A percentile compares a stretch with the other conserved stretches of the same genome.
These are phyloP conservation scores for Pyrgilauda ruficollis DNA, from an alignment of 2,113 vertebrate species.

Conservation along the genomic window DNA sequence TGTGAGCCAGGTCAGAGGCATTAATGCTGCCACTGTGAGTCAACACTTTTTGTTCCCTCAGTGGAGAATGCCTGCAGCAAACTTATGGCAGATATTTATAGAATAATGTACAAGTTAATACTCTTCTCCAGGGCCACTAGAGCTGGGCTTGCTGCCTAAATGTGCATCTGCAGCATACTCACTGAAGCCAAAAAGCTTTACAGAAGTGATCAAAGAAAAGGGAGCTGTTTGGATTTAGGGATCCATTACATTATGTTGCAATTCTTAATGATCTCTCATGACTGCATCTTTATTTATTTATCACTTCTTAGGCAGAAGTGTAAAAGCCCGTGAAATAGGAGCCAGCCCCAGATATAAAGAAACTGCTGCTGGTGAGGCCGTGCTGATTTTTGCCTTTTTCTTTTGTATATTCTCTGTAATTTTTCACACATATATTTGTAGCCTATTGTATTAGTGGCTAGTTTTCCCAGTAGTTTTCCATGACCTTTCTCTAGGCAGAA, in stretches of 20 bases:
- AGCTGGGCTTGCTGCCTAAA: not conserved
- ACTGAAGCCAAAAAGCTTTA: not conserved
- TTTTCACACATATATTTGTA: not conserved
- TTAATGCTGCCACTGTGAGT: not conserved
- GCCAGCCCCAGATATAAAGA: not conserved
- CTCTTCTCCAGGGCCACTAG: not conserved
- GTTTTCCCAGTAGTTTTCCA: not conserved
- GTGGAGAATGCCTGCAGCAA: not conserved
- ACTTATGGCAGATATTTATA: not conserved
- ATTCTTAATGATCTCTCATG: not conserved
- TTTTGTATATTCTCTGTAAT: not conserved
- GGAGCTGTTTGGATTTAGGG: not conserved
- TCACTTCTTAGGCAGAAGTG: not conserved
- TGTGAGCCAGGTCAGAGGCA: not conserved
- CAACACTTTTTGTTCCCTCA: not conserved
- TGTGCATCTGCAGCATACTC: not conserved
- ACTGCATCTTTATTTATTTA: not conserved
- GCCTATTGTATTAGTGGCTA: not conserved
- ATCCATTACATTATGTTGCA: not conserved
- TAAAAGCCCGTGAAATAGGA: not conserved
- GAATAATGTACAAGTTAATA: not conserved
- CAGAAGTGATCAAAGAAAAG: not conserved
- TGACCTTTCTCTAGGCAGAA: not conserved
- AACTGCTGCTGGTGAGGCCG: not conserved
- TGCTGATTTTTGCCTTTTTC: not conserved